Percentiles rank a stretch among this genome's conserved stretches.
phyloP scores from a whole-genome alignment of 2,113 vertebrate species.

The Onychostruthus taczanowskii region DNA sequence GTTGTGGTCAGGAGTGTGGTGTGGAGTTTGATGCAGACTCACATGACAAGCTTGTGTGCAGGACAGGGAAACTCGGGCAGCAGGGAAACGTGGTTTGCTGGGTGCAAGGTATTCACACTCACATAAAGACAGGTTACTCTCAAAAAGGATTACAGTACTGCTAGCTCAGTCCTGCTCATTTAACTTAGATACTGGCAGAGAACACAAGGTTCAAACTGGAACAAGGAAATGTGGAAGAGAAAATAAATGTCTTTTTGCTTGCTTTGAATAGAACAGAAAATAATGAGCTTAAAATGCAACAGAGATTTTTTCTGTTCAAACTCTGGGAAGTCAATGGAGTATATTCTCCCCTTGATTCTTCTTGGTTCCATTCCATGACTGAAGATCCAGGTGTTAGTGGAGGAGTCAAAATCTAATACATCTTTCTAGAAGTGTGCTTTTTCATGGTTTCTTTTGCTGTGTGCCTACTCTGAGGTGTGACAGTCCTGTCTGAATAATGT shows the following conservation, averaged over 20 bases:
- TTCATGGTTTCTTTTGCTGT: not conserved
- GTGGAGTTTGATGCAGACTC: not conserved
- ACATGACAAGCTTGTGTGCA: not conserved
- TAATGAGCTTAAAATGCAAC: not conserved
- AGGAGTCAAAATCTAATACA: not conserved
- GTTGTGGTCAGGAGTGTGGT: not conserved
- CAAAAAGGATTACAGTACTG: not conserved
- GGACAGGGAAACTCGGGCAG: not conserved
- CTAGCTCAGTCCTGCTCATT: not conserved
- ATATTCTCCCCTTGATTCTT: not conserved
- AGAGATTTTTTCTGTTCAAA: not conserved
- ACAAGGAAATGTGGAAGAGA: not conserved
- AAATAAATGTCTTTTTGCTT: not conserved
- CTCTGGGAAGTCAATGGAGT: not conserved
- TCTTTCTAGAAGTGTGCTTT: not conserved
- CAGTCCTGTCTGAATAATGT: not conserved
- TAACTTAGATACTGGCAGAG: not conserved
- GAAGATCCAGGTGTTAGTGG: not conserved
- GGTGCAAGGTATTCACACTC: not conserved
- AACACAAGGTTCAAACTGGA: not conserved
- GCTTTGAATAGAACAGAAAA: not conserved
- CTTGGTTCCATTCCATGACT: not conserved
- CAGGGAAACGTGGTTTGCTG: not conserved
- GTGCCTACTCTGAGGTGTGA: not conserved
- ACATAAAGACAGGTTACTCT: not conserved